A percentile compares a stretch with the other conserved stretches of the same genome.
Evolutionary conservation across 1,140 invertebrate genomes (phyloP).

Genomic region (Saccostrea glomerata): DNA sequence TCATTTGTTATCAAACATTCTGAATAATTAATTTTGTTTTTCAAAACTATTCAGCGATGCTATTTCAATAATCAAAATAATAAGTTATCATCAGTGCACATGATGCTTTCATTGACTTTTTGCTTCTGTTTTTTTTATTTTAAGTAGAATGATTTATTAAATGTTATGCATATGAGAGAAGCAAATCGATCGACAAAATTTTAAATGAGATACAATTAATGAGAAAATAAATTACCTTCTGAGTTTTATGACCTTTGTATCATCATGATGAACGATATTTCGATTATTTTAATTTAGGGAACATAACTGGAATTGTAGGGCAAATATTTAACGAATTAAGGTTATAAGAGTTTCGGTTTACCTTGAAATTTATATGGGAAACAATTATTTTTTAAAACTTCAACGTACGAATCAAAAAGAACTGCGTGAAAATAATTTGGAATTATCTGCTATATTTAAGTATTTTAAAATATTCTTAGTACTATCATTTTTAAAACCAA

Average conservation of each 20-base stretch:
- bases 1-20: background rate
- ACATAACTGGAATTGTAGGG: background rate
- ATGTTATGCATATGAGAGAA: background rate
- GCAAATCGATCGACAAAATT: background rate
- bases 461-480: too few species aligned
- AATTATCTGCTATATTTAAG: too few species aligned
- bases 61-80: background rate
- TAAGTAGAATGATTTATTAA: background rate
- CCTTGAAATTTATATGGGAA: too few species aligned
- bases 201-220: constrained; percentile 10
- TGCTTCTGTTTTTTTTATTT: background rate
- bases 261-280: background rate
- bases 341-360: background rate
- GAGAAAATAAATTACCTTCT: background rate
- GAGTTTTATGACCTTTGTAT: background rate
- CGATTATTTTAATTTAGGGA: background rate
- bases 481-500: too few species aligned
- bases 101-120: background rate
- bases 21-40: background rate
- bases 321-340: background rate
- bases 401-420: too few species aligned
- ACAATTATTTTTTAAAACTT: too few species aligned
- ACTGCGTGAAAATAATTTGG: too few species aligned
- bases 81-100: background rate
- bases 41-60: background rate